These are phyloP conservation scores for Scarus forsteni DNA, from an alignment of 2,797 vertebrate genomes.

Conservation along the genomic window DNA sequence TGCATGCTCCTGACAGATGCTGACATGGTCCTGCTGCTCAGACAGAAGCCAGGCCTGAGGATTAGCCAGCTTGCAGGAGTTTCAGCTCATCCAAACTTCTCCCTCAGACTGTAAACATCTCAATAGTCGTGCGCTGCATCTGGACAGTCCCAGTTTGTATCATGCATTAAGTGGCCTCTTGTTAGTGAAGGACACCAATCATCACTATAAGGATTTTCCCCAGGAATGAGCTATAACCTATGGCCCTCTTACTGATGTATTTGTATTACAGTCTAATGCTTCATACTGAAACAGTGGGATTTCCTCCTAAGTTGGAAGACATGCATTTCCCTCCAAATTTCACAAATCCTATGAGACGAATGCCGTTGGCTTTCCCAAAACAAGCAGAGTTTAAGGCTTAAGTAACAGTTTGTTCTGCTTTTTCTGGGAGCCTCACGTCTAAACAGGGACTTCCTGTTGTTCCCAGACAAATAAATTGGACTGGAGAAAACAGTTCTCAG, in stretches of 20 bases:
- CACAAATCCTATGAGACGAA: constrained; percentile 51
- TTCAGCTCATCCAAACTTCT: constrained; percentile 62
- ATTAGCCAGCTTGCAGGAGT: constrained; percentile 70
- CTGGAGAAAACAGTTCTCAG: constrained; percentile 51
- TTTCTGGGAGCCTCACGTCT: constrained; percentile 61
- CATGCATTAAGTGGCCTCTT: constrained; percentile 56
- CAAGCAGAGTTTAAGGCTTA: constrained; percentile 34
- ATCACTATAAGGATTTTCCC: constrained; percentile 42
- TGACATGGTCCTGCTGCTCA: constrained; percentile 61
- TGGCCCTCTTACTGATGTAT: constrained; percentile 42
- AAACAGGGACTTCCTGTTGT: constrained; percentile 84
- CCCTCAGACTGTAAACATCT: constrained; percentile 58
- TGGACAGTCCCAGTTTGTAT: constrained; percentile 33
- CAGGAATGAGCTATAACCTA: constrained; percentile 38
- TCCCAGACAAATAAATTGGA: constrained; percentile 75
- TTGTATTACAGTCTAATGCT: constrained; percentile 30
- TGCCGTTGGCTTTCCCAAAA: constrained; percentile 48
- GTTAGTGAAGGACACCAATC: constrained; percentile 41
- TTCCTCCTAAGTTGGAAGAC: constrained; percentile 38
- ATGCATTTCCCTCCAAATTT: constrained; percentile 43
- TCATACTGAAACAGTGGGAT: constrained; percentile 38
- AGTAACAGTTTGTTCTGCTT: constrained; percentile 62
- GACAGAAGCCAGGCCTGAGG: constrained; percentile 69
- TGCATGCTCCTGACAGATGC: constrained; percentile 74
- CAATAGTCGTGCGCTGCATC: constrained; percentile 33